Base-by-base conservation (phyloP, 2,888 invertebrate genomes). In the Drosophila kanekoi region DNA sequence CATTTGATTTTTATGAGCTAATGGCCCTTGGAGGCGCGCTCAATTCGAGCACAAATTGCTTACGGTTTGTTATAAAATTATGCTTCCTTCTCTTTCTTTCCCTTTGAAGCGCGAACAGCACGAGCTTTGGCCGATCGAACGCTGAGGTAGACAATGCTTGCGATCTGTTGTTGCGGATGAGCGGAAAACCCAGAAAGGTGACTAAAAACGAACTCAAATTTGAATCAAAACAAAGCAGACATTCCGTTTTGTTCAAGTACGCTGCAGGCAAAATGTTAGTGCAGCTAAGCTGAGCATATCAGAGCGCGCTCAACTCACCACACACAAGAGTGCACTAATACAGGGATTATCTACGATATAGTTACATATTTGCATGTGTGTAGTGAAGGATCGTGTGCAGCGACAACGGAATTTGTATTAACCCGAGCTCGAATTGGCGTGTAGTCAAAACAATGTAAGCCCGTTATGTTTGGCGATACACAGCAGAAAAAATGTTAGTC, bases 1-100 rank as follows among this genome's bases (percentile, higher is more conserved):
- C 80, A 86, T 84, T 80, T 86, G 81, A 84, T 88, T 88, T 88
- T 85, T 88, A 85, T 88, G 84, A 81, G 82, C 83, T 82, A 85
- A 87, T 82, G 85, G 73, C 73, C 76, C 75, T 65, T 79, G 80
- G 72, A 70, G 59, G 40, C 69, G 44, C 61, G 45, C 63, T 64
- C 59, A 56, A 65, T 73, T 56, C 83, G 82, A 72, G 63, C 75
- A 79, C 75, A 87, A 82, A 76, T 79, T 77, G 81, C 72, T 77
- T 80, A 77, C 72, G 53, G 72, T 68, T 66, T 68, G 79, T 64
- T 86, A 84, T 83, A 74, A 77, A 83, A 79, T 72, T 63, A 79
- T 72, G 66, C 23, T 60, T 48, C 52, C 16, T 16, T 33, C 16
- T 38, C 4, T 37, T 16, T 35, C 2, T 20, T n/a, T 8, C n/a